Conservation (phyloP, 2,797 vertebrate species). For the Lepidocolaptes lacrymiger region DNA sequence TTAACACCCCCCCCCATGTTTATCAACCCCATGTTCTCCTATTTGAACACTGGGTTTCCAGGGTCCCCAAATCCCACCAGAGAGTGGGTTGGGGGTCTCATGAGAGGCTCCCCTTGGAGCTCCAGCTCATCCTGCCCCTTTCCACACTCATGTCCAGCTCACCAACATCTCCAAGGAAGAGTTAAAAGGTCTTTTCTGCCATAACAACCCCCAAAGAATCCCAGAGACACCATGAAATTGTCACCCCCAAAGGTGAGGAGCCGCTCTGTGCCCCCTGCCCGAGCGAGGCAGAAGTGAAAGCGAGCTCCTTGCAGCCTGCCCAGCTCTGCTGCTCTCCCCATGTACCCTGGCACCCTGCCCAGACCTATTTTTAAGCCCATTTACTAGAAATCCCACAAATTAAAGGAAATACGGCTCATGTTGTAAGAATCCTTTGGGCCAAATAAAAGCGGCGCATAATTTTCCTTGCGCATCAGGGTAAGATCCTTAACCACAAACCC, state of each 20-base stretch:
- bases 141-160: not conserved
- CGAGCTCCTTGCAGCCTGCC: conserved; percentile 13
- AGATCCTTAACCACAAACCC: conserved; percentile 72
- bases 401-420: conserved; percentile 82
- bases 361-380: conserved; percentile 83
- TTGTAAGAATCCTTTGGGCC: conserved; percentile 79
- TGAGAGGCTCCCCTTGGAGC: not conserved
- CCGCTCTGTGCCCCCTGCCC: not conserved
- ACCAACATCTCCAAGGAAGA: not conserved
- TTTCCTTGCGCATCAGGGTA: conserved; percentile 52
- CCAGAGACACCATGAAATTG: not conserved
- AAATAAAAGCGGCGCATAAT: conserved; percentile 70
- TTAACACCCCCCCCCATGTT: accelerated
- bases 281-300: conserved; percentile 19
- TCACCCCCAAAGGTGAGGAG: conserved; percentile 15
- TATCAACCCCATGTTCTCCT: not conserved
- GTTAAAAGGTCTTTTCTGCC: not conserved
- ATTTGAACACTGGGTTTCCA: accelerated
- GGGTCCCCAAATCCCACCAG: not conserved
- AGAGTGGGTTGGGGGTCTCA: accelerated
- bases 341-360: conserved; percentile 76
- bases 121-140: not conserved
- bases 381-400: conserved; percentile 85
- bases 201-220: not conserved
- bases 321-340: conserved; percentile 53